Evolutionary conservation across 2,113 vertebrate species (phyloP).

Genomic region (Callipepla californica): DNA sequence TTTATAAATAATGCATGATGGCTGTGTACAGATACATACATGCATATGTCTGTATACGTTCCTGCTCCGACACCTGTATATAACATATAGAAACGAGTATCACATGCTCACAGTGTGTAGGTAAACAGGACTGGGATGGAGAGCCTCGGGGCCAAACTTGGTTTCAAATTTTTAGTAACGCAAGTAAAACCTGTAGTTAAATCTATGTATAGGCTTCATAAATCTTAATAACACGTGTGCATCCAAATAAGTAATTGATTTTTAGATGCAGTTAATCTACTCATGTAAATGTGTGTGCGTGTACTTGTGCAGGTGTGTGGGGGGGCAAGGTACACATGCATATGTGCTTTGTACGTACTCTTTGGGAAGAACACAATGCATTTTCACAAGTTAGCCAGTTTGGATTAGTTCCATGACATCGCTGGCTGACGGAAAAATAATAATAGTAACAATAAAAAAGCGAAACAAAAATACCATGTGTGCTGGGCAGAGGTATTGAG

Average conservation of each 20-base stretch:
- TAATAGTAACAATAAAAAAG: neutral
- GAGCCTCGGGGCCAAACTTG: neutral
- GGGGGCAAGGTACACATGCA: neutral
- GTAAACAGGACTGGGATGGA: neutral
- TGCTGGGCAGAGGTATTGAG: neutral
- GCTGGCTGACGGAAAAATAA: neutral
- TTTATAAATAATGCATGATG: conserved; percentile 26
- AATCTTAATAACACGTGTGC: conserved; percentile 57
- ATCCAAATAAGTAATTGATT: conserved; percentile 64
- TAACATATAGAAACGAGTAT: neutral
- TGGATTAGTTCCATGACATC: neutral
- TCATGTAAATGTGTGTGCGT: conserved; percentile 42
- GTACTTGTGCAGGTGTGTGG: conserved; percentile 59
- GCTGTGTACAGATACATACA: neutral
- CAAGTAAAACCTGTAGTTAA: conserved; percentile 20
- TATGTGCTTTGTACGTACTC: neutral
- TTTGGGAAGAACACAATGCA: neutral
- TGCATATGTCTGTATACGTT: neutral
- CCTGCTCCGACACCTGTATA: conserved; percentile 31
- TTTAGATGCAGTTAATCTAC: conserved; percentile 56
- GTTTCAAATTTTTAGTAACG: neutral
- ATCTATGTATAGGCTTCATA: neutral
- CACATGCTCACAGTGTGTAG: neutral
- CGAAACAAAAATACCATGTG: neutral
- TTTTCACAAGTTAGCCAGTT: neutral